These are phyloP conservation scores for Drosophila prostipennis DNA, from an alignment of 2,888 invertebrate species.

Conservation along the genomic window DNA sequence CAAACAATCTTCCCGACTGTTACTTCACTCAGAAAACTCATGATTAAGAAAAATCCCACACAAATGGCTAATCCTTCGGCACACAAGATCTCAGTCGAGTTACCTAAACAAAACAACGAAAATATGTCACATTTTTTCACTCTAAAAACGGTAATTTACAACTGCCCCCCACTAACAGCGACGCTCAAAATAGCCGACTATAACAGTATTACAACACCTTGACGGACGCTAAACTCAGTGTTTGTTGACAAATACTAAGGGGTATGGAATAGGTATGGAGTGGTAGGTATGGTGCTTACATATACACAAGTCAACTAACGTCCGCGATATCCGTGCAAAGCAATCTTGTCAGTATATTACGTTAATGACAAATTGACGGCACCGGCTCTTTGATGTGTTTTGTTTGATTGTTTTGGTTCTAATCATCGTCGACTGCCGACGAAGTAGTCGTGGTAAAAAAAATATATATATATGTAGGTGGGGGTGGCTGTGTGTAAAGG, in stretches of 20 bases:
- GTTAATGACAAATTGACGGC: conserved; percentile 84
- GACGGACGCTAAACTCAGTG: conserved; percentile 68
- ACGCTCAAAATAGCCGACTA: conserved; percentile 33
- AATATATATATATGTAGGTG: background rate
- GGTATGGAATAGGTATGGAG: conserved; percentile 8
- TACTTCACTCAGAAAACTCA: conserved; percentile 38
- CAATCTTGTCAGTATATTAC: conserved; percentile 83
- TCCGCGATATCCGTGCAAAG: conserved; percentile 73
- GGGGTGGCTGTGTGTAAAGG: conserved; percentile 15
- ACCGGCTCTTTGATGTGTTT: conserved; percentile 80
- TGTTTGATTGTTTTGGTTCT: conserved; percentile 82
- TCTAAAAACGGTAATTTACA: conserved; percentile 70
- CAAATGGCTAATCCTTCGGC: conserved; percentile 68
- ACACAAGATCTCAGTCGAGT: conserved; percentile 43
- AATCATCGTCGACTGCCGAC: conserved; percentile 82
- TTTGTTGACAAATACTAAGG: conserved; percentile 72
- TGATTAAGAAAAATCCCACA: conserved; percentile 64
- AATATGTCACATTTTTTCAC: conserved; percentile 69
- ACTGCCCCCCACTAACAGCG: conserved; percentile 42
- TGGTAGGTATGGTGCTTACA: conserved; percentile 4
- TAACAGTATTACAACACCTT: conserved; percentile 71
- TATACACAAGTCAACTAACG: conserved; percentile 15
- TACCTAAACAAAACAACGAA: conserved; percentile 20
- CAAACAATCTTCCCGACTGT: conserved; percentile 45
- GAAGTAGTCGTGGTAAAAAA: conserved; percentile 57